phyloP scores from a whole-genome alignment of 2,797 vertebrate species.

The Myotis daubentonii region DNA sequence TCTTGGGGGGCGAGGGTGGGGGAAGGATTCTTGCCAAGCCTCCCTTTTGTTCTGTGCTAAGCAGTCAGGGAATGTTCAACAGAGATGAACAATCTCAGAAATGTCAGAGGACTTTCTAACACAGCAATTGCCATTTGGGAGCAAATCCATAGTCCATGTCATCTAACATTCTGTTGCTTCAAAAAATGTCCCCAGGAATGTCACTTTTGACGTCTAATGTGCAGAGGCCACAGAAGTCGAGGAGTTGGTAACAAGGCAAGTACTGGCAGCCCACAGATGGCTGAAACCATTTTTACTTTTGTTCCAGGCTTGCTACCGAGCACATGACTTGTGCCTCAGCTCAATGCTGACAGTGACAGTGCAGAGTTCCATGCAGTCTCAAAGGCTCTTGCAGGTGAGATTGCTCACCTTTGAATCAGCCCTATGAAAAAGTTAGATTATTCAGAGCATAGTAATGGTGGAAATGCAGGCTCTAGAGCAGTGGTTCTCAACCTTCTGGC shows the following conservation, averaged over 20 bases:
- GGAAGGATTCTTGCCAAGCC: not conserved
- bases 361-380: not conserved
- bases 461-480: not conserved
- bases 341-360: not conserved
- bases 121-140: constrained; percentile 9
- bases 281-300: not conserved
- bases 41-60: constrained; percentile 34
- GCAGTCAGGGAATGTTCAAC: not conserved
- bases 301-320: not conserved
- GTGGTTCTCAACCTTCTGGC: too few species aligned
- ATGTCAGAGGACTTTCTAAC: constrained; percentile 19
- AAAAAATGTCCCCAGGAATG: not conserved
- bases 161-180: not conserved
- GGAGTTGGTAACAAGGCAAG: not conserved
- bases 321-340: not conserved
- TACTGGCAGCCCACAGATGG: not conserved
- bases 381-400: not conserved
- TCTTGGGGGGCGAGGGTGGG: not conserved
- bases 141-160: not conserved
- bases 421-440: not conserved
- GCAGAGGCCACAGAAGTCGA: not conserved
- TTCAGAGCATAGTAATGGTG: not conserved
- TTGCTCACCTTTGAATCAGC: not conserved
- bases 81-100: constrained; percentile 50
- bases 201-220: not conserved